Base-by-base conservation (phyloP, 2,888 invertebrate species). In the Palloptera scutellata region DNA sequence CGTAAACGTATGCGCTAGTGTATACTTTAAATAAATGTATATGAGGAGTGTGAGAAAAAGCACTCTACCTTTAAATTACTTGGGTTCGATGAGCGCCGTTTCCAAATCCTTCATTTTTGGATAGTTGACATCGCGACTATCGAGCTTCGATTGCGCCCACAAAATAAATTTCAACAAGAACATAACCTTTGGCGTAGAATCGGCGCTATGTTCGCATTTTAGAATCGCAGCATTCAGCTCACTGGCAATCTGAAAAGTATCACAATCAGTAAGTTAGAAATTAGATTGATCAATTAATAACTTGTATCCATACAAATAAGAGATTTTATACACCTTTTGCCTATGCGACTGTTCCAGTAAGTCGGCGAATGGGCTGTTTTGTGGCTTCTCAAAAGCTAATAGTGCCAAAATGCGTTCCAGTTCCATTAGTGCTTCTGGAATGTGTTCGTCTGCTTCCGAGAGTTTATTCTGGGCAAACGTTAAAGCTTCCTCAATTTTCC, bases 221-320 rank as follows among this genome's bases (percentile, higher is more conserved):
- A 98, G 86, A 76, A 98, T 97, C n/a, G 98, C 97, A 60, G 97
- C 95, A 86, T 98, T 98, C 17, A 98, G 88, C 87, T 98, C 97
- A 86, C 97, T 97, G 20, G 98, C 98, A 80, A 98, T 93, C 93
- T 94, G 53, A 15, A 48, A 48, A 15, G n/a, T n/a, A 1, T 13
- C 15, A 48, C 15, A 30, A 45, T 43, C 81, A 10, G 53, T 78
- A 81, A 73, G 68, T 45, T 69, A 68, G 15, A 69, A 52, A 41
- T 68, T 70, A 68, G 41, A 54, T 6, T 53, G 5, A 13, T 19
- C 41, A 13, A n/a, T 17, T 6, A 4, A 20, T 8, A 13, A 20
- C 10, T 54, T 19, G 45, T 45, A 13, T 12, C 45, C 45, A 45
- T 45, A 12, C 11, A 1, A 45, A 10, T 40, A 3, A 42, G 12